Evolutionary conservation across 2,888 invertebrate species (phyloP).

Genomic region (Physocephala rufipes): DNA sequence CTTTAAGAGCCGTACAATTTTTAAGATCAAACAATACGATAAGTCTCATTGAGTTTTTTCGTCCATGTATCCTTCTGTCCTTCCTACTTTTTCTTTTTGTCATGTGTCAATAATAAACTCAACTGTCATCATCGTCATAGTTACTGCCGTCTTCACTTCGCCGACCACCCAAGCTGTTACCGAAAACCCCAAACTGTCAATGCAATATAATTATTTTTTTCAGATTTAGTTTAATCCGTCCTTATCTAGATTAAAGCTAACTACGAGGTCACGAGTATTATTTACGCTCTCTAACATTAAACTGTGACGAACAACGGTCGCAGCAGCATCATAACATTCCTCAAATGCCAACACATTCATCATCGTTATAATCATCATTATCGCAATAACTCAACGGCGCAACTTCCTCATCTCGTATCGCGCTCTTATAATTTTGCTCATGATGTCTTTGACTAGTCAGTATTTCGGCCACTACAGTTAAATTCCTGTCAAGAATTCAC

Average conservation of each 20-base stretch:
- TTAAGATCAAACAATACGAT: neutral
- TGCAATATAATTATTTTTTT: neutral
- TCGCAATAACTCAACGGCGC: too few relatives aligned
- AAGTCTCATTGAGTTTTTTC: neutral
- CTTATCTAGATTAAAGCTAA: constrained; percentile 7
- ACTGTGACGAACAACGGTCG: neutral
- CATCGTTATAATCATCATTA: too few relatives aligned
- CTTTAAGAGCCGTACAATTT: neutral
- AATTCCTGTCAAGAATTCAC: too few relatives aligned
- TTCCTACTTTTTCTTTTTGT: constrained; percentile 19
- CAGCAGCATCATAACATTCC: constrained; percentile 4
- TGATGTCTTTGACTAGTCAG: too few relatives aligned
- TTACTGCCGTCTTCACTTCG: neutral
- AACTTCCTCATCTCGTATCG: too few relatives aligned
- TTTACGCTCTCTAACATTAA: neutral
- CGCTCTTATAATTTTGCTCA: too few relatives aligned
- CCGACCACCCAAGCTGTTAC: constrained; percentile 16
- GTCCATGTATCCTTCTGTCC: too few relatives aligned
- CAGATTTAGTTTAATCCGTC: neutral
- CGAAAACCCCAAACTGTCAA: neutral
- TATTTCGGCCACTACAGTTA: too few relatives aligned
- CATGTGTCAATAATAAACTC: constrained; percentile 34
- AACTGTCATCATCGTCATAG: constrained; percentile 23
- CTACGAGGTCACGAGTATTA: neutral
- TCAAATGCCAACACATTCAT: constrained; percentile 24